Base-by-base conservation (phyloP, 2,888 invertebrate genomes). In the Orchesella flavescens region DNA sequence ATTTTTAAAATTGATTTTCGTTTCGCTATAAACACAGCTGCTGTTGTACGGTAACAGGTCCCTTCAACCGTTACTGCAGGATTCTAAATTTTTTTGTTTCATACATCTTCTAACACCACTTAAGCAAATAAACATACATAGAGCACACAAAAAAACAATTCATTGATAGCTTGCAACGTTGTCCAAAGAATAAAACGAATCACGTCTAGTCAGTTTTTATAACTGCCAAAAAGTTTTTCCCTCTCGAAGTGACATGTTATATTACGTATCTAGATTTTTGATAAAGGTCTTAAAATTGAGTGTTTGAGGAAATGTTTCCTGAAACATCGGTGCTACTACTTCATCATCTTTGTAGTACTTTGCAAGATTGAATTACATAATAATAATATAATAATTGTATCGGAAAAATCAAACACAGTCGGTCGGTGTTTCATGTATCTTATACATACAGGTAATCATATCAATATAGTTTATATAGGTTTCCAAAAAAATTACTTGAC, bases 361-460 rank as follows among this genome's bases (percentile, higher is more conserved):
- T 34, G 34, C 34, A 34, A 34, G 34, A 34, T 34, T 34, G 34
- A 34, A 34, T 34, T 4, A 34, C 34, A 66, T 43, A 4, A 43
- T 66, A 66, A 57, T n/a, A n/a, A n/a, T n/a, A 34, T 34, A 63
- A 9, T 57, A 21, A 5, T n/a, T 63, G 63, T 78, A 57, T 61
- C 61, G 73, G 65, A 74, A 73, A 74, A 80, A 68, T 69, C 53
- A 72, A 75, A 63, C 57, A 81, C 81, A 81, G 81, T 81, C 81
- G 81, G 75, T 75, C 81, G 81, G 55, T 49, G 44, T 81, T 59
- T 43, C 49, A 19, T 79, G 57, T 57, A 78, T 71, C 61, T 69
- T 72, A 72, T 57, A 65, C 24, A 76, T 66, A 53, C 23, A 55
- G n/a, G 69, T 68, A 76, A 17, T 68, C 24, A 57, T 73, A 66